Evolutionary conservation across 2,888 invertebrate genomes (phyloP), one percentile per base, ranked within the genome.

Genomic region (Artemia sinica): DNA sequence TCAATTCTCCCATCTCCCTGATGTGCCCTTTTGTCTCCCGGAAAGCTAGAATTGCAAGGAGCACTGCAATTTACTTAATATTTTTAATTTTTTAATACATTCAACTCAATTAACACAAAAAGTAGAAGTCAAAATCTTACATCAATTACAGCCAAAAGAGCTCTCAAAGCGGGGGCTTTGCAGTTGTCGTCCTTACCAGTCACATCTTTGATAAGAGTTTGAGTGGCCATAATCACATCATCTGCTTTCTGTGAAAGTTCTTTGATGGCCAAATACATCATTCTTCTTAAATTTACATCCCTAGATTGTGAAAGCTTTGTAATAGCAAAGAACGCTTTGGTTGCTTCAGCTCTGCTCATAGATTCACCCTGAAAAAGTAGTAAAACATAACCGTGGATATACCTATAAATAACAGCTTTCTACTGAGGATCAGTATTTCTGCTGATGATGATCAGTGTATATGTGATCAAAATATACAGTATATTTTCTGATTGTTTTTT

Each of bases 201-300:
- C 96, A 97, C 97, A 76, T 97, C 97, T 79, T 96, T 96, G 1
- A 96, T 97, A 72, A 97, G 80, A 72, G 93, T 93, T 70, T 89
- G 91, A 2, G 98, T 99, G 0, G 99, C 98, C 74, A 99, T 99
- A 73, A 99, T 99, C 7, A 98, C 97, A 84, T 99, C 97, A 76
- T 98, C 95, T 1, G 98, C 95, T 69, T 94, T 82, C 1, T 85
- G 85, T 75, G 95, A 91, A 74, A 99, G 80, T 76, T 98, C 97
- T 77, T 98, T 92, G 68, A 92, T 91, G 52, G 94, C 95, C 69
- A 98, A 80, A 76, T 98, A 99, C 7, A 99, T 94, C 84, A 99
- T 86, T 9, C 98, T 83, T 58, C 98, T 84, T 48, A 99, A 80
- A 73, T 93, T 89, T 0, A 90, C 89, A 83, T 99, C 98, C 75